phyloP scores from a whole-genome alignment of 2,113 vertebrate species.

The Canis aureus region DNA sequence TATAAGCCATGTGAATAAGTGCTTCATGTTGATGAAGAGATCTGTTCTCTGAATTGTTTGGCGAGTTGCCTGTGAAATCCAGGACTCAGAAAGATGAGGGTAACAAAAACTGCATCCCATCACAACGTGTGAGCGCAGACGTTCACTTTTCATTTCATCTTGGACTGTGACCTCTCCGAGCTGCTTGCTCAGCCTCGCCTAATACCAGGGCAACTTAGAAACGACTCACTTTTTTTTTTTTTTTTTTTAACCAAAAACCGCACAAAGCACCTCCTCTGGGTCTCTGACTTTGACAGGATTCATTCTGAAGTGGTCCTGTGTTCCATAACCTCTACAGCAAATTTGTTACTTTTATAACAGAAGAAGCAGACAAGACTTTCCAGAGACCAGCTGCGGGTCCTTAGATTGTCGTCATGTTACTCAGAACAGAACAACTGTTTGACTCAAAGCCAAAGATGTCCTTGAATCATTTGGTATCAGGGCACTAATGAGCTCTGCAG shows the following conservation, averaged over 20 bases:
- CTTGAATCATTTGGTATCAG: conserved; percentile 86
- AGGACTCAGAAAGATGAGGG: background rate
- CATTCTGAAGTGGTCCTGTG: conserved; percentile 69
- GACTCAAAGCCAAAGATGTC: conserved; percentile 85
- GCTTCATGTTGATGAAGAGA: background rate
- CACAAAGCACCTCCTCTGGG: conserved; percentile 66
- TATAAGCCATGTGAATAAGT: background rate
- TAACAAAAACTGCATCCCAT: background rate
- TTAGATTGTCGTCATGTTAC: conserved; percentile 75
- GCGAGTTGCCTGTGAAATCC: background rate
- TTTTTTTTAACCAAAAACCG: background rate
- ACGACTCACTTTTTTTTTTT: conserved; percentile 26
- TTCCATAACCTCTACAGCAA: conserved; percentile 65
- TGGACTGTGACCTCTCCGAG: conserved; percentile 33
- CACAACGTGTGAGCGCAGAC: background rate
- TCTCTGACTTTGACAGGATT: conserved; percentile 65
- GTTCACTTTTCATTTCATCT: conserved; percentile 33
- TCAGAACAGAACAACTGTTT: conserved; percentile 84
- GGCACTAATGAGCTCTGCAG: conserved; percentile 88
- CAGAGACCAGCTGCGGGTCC: conserved; percentile 74
- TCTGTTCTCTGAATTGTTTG: background rate
- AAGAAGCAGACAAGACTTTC: conserved; percentile 75
- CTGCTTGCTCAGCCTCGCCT: conserved; percentile 64
- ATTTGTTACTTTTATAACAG: conserved; percentile 82
- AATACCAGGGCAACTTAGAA: conserved; percentile 50